Evolutionary conservation across 2,797 vertebrate species (phyloP).

Genomic region (Catharus ustulatus): DNA sequence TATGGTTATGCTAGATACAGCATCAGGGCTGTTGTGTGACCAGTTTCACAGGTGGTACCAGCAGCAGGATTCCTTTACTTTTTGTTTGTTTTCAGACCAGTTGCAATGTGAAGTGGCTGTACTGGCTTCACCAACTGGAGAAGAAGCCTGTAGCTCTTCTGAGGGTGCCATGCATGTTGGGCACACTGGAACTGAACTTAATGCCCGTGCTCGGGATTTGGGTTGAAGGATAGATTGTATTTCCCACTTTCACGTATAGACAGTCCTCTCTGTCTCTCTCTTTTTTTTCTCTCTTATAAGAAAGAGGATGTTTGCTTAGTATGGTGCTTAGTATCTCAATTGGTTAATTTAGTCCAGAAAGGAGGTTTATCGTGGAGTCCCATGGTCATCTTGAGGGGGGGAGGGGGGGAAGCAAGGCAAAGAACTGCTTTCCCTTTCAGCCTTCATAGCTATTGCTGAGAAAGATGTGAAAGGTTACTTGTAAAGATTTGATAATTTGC

Average conservation of each 20-base stretch:
- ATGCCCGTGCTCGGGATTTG: rapidly evolving
- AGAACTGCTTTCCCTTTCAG: rapidly evolving
- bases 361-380: neutral
- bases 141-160: neutral
- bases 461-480: neutral
- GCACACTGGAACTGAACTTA: neutral
- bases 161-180: neutral
- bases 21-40: neutral
- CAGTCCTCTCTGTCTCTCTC: rapidly evolving
- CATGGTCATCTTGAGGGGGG: rapidly evolving
- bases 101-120: neutral
- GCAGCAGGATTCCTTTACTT: neutral
- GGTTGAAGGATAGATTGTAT: neutral
- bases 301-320: neutral
- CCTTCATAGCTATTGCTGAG: neutral
- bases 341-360: neutral
- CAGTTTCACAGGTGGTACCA: neutral
- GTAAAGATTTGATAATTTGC: neutral
- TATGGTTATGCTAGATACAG: neutral
- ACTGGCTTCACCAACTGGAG: neutral
- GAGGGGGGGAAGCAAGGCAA: rapidly evolving
- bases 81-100: neutral
- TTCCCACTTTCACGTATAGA: neutral
- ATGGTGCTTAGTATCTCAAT: neutral
- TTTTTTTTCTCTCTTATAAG: rapidly evolving